A percentile compares a stretch with the other conserved stretches of the same genome.
These are phyloP conservation scores for Brachyptera risi DNA, from an alignment of 2,888 invertebrate genomes.

Conservation along the genomic window DNA sequence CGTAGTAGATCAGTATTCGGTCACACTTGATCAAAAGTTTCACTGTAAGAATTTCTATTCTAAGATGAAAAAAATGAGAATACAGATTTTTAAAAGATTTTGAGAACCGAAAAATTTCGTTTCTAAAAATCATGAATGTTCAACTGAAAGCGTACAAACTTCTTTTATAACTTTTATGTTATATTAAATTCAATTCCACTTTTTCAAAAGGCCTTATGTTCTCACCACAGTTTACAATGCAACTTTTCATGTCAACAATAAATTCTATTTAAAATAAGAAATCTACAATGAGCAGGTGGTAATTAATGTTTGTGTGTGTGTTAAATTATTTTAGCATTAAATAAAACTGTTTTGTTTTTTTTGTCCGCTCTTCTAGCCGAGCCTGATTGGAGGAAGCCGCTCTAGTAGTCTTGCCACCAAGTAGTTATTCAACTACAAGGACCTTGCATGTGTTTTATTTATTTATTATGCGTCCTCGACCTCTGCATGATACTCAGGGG, in stretches of 20 bases:
- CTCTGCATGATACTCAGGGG: too few relatives aligned
- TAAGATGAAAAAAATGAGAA: conserved; percentile 4
- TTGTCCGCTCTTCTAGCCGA: not conserved
- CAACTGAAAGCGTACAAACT: not conserved
- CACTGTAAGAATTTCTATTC: not conserved
- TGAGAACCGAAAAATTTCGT: conserved; percentile 8
- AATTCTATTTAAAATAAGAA: not conserved
- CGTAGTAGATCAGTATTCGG: not conserved
- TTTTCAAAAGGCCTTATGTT: not conserved
- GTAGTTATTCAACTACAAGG: not conserved
- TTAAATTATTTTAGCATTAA: conserved; percentile 15
- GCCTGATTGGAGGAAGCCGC: conserved; percentile 11
- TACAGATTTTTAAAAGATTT: not conserved
- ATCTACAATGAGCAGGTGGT: conserved; percentile 4
- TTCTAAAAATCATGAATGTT: not conserved
- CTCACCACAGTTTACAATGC: conserved; percentile 13
- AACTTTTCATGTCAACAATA: conserved; percentile 9
- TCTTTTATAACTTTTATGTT: too few relatives aligned
- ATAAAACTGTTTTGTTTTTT: conserved; percentile 12
- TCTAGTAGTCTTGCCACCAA: not conserved
- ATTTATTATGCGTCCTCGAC: not conserved
- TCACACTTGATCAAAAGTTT: conserved; percentile 14
- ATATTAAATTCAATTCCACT: too few relatives aligned
- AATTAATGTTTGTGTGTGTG: conserved; percentile 7
- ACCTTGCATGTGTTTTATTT: conserved; percentile 2